These are phyloP conservation scores for Galago senegalensis DNA, from an alignment of 2,797 vertebrate genomes.

Conservation along the genomic window DNA sequence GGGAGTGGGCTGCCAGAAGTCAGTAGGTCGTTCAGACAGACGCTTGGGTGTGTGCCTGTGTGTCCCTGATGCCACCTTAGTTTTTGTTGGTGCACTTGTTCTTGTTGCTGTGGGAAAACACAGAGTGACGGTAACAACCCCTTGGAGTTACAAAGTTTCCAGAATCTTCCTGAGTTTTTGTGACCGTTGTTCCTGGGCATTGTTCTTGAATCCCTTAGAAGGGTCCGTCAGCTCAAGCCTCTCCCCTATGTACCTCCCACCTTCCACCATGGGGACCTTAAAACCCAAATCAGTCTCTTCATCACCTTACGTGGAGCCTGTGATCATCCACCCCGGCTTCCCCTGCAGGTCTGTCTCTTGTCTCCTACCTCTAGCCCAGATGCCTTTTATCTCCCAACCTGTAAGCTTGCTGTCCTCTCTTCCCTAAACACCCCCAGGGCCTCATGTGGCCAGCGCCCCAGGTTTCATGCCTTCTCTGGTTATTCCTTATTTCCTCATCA, in stretches of 20 bases:
- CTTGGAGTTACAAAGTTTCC: neutral
- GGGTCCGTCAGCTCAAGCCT: neutral
- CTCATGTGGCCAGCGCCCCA: accelerated
- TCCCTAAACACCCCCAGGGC: neutral
- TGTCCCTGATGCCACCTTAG: neutral
- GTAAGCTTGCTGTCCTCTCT: neutral
- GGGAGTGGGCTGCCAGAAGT: neutral
- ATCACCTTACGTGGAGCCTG: neutral
- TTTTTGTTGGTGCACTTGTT: neutral
- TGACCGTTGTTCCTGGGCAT: neutral
- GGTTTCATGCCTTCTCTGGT: neutral
- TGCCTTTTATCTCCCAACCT: neutral
- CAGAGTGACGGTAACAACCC: neutral
- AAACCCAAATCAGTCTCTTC: neutral
- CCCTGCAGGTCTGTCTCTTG: neutral
- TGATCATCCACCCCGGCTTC: neutral
- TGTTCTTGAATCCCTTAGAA: neutral
- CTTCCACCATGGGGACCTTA: neutral
- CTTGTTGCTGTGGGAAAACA: neutral
- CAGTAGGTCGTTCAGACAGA: neutral
- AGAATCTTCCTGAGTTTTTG: neutral
- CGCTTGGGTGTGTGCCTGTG: neutral
- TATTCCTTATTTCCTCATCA: neutral
- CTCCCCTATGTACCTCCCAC: too few species aligned
- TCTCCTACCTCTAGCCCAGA: neutral